Conservation (phyloP, 1,140 invertebrate genomes). For the Hetaerina americana region DNA sequence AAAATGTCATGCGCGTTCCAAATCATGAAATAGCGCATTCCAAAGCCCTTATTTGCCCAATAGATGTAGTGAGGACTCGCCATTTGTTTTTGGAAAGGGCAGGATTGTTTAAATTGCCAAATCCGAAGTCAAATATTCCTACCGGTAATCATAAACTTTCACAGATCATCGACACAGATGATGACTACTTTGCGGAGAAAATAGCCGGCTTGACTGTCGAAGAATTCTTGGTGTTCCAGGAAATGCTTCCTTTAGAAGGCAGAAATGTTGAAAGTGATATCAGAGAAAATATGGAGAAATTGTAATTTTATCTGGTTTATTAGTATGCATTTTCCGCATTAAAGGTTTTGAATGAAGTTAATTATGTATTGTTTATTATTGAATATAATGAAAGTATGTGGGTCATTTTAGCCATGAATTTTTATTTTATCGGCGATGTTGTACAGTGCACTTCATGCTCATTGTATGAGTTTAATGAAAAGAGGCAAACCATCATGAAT, state of each 20-base stretch:
- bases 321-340: no score
- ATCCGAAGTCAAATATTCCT: neutral
- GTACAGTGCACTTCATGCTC: neutral
- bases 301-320: no score
- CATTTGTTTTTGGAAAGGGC: neutral
- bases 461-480: neutral
- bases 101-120: neutral
- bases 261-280: neutral
- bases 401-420: neutral
- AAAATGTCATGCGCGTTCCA: neutral
- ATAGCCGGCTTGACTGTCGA: neutral
- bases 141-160: neutral
- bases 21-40: neutral
- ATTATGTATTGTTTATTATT: neutral
- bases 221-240: neutral
- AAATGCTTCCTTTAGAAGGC: neutral
- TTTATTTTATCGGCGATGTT: neutral
- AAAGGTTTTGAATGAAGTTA: neutral
- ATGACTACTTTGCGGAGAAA: neutral
- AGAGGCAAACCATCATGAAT: no score
- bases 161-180: neutral
- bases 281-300: neutral
- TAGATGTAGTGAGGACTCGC: neutral
- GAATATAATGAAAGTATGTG: neutral
- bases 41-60: neutral